Evolutionary conservation across 2,888 invertebrate genomes (phyloP).

Genomic region (Gortyna flavago): DNA sequence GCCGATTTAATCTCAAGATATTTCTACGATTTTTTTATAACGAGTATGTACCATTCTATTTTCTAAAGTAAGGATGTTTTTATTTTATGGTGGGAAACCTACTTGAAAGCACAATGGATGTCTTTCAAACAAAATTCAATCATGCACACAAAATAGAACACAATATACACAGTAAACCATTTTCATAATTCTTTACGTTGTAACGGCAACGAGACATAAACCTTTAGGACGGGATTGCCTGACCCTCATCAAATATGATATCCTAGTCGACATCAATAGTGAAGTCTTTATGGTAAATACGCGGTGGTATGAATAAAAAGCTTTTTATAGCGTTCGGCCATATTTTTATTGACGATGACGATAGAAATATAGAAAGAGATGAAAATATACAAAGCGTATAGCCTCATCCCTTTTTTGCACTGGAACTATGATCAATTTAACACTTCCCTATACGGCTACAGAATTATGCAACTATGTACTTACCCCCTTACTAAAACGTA

Average conservation of each 20-base stretch:
- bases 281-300: conserved; percentile 56
- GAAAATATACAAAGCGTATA: not conserved
- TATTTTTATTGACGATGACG: conserved; percentile 24
- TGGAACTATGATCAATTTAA: conserved; percentile 15
- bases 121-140: not conserved
- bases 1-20: not conserved
- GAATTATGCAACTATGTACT: conserved; percentile 21
- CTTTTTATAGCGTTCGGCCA: conserved; percentile 33
- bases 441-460: not conserved
- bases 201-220: conserved; percentile 39
- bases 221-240: conserved; percentile 43
- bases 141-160: not conserved
- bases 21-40: not conserved
- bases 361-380: conserved; percentile 20
- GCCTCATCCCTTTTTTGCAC: not conserved
- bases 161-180: conserved; percentile 8
- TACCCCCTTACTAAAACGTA: no score
- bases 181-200: conserved; percentile 28
- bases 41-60: not conserved
- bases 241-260: conserved; percentile 64
- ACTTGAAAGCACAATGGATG: no score
- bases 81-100: not conserved
- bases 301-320: conserved; percentile 44
- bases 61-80: not conserved
- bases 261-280: conserved; percentile 54